phyloP scores from a whole-genome alignment of 2,888 invertebrate species.

The Branchellion lobata region DNA sequence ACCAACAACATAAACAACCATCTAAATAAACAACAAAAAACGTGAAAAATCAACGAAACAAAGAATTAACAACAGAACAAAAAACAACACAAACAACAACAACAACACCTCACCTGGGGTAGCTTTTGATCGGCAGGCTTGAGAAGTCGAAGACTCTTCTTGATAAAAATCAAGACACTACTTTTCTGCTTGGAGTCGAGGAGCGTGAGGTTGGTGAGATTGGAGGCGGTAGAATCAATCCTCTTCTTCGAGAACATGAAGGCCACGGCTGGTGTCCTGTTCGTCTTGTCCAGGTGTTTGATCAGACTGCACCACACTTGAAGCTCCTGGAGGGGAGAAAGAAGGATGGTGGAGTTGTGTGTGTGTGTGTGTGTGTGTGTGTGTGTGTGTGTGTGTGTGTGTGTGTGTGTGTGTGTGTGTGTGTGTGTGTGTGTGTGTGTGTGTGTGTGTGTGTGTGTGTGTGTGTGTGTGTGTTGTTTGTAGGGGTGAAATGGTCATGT shows the following conservation, averaged over 20 bases:
- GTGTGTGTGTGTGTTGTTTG: too few species aligned
- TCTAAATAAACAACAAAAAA: neutral
- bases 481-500: neutral
- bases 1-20: too few species aligned
- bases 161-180: constrained; percentile 73
- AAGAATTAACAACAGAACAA: too few species aligned
- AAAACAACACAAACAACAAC: too few species aligned
- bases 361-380: neutral
- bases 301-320: constrained; percentile 66
- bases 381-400: too few species aligned
- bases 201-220: constrained; percentile 69
- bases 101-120: constrained; percentile 71
- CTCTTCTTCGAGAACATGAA: constrained; percentile 85
- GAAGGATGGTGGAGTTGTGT: neutral
- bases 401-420: too few species aligned
- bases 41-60: neutral
- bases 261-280: constrained; percentile 87
- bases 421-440: too few species aligned
- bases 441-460: too few species aligned
- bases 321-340: constrained; percentile 65
- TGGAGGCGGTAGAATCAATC: constrained; percentile 73
- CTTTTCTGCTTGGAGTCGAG: constrained; percentile 82
- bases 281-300: constrained; percentile 76
- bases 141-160: constrained; percentile 76
- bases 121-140: constrained; percentile 83